phyloP scores from a whole-genome alignment of 1,140 invertebrate genomes.

The Ganaspis sp. region DNA sequence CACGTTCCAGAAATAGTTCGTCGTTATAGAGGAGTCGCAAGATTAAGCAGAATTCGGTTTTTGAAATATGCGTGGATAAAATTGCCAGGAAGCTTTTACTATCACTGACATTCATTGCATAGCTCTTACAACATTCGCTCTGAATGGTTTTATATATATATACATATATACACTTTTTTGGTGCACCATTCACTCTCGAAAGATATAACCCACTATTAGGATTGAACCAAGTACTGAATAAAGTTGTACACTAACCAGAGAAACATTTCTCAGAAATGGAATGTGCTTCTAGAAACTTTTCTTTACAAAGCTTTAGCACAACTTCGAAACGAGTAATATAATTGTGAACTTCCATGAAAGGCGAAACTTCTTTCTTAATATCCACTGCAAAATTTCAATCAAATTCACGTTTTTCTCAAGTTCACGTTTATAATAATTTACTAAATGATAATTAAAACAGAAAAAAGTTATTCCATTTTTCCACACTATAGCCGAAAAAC shows the following conservation, averaged over 20 bases:
- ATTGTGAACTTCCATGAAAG: constrained; percentile 3
- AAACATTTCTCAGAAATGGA: constrained; percentile 24
- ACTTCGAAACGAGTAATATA: constrained; percentile 17
- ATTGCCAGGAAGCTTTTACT: constrained; percentile 1
- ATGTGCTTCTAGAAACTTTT: constrained; percentile 17
- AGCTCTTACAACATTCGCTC: background rate
- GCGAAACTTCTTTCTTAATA: constrained; percentile 5
- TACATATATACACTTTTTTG: background rate
- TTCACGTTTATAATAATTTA: background rate
- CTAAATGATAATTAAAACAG: no score
- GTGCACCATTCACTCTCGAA: background rate
- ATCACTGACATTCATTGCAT: constrained; percentile 2
- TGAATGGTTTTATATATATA: background rate
- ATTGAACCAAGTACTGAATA: background rate
- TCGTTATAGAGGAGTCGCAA: no score
- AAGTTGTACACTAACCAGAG: constrained; percentile 1
- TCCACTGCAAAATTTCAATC: background rate
- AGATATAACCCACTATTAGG: constrained; percentile 22
- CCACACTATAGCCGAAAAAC: no score
- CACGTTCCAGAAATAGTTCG: no score
- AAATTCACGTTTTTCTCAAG: background rate
- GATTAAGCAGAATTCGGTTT: background rate
- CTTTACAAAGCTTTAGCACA: constrained; percentile 8
- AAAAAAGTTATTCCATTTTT: no score
- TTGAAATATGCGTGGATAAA: background rate